Base-by-base conservation (phyloP, 1,140 invertebrate species). In the Macrostomum lignano region DNA sequence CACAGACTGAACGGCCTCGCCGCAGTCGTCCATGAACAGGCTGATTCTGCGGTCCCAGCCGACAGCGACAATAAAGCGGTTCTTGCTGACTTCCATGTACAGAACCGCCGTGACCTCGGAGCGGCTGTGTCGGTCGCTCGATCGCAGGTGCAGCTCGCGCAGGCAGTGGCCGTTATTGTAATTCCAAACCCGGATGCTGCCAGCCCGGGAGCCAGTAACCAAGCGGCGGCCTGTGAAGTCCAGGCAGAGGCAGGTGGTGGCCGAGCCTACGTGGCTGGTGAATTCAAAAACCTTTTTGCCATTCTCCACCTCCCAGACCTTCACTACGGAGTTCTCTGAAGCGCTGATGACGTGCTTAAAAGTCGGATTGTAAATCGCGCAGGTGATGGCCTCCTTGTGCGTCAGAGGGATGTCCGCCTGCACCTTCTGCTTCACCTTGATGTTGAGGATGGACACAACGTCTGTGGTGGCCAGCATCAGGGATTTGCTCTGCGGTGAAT, bases 141-240 rank as follows among this genome's bases (percentile, higher is more conserved):
- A 4, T 15, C 26, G 14, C 9, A 15, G 14, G 7, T 28, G 36
- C 13, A 39, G n/a, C 15, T 36, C 24, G 32, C 31, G 36, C 7
- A 59, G 43, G 41, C 53, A 55, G 33, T 58, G 52, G 3, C 56
- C 56, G 43, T 57, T 59, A 38, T 58, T 58, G 35, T 55, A 58
- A 39, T 59, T 59, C 56, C 56, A 59, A 17, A 58, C 47, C 36
- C 43, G 45, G 9, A 56, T 37, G 9, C 42, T 39, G n/a, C 56
- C 56, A 45, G 58, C 55, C 36, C 52, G 38, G 5, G 51, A 50
- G 24, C 52, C 55, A 17, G 55, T 57, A n/a, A 58, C 47, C 21
- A 56, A 42, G 30, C 55, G 52, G 33, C 9, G 42, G 3, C 44
- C 46, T 30, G 50, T 52, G 19, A 44, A 47, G 38, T 59, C 56